Conservation (phyloP, 2,113 vertebrate species). For the Stigmatopora argus region DNA sequence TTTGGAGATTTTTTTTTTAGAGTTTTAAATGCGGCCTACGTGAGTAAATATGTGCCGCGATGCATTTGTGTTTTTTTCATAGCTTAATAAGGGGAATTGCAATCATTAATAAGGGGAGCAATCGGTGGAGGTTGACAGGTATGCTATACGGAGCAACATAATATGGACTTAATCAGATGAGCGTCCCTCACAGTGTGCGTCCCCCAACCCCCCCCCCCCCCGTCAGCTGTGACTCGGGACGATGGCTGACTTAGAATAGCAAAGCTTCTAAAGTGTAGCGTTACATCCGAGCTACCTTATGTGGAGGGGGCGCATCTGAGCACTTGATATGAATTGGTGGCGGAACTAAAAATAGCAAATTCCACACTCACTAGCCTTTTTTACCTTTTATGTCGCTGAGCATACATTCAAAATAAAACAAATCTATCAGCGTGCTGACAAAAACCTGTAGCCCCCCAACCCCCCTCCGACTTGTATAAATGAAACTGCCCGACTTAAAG, state of each 20-base stretch:
- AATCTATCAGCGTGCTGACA: conserved; percentile 49
- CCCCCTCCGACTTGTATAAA: conserved; percentile 39
- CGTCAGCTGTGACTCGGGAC: conserved; percentile 49
- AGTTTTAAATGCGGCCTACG: too few species aligned
- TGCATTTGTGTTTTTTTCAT: too few species aligned
- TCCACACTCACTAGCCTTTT: conserved; percentile 47
- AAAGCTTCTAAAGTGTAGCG: conserved; percentile 51
- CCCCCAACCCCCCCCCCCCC: conserved; percentile 16
- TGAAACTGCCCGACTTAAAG: conserved; percentile 48
- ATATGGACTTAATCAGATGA: conserved; percentile 28
- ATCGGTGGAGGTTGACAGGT: not conserved
- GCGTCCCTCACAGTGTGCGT: conserved; percentile 18
- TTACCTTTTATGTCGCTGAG: conserved; percentile 66
- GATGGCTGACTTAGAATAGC: conserved; percentile 52
- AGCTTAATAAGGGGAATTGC: too few species aligned
- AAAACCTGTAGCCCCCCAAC: conserved; percentile 30
- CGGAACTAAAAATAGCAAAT: conserved; percentile 68
- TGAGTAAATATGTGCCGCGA: too few species aligned
- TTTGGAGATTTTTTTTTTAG: too few species aligned
- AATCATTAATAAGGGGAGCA: too few species aligned
- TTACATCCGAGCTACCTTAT: conserved; percentile 56
- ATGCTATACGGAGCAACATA: conserved; percentile 23
- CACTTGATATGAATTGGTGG: conserved; percentile 65
- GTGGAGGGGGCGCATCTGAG: conserved; percentile 45
- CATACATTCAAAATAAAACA: conserved; percentile 67